Conservation (phyloP, 1,140 invertebrate species). For the Dreissena rostriformis region DNA sequence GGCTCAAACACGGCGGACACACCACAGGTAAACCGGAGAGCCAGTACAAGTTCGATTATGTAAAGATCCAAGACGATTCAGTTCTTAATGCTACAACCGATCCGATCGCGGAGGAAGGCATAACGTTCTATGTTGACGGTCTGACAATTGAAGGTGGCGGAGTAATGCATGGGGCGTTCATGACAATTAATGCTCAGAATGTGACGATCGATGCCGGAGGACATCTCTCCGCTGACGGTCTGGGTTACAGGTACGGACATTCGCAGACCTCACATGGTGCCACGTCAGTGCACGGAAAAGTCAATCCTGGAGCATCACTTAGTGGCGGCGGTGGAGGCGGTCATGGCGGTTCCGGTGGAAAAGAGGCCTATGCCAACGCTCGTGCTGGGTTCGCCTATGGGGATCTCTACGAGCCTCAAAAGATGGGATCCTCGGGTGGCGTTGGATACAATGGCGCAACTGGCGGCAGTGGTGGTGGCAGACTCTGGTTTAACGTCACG, state of each 20-base stretch:
- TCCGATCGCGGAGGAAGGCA: slow-evolving; percentile 70
- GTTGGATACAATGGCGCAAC: slow-evolving; percentile 41
- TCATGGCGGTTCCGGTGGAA: slow-evolving; percentile 70
- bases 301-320: slow-evolving; percentile 66
- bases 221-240: slow-evolving; percentile 63
- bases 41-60: slow-evolving; percentile 63
- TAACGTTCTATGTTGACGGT: slow-evolving; percentile 60
- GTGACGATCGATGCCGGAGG: slow-evolving; percentile 71
- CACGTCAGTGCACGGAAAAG: slow-evolving; percentile 64
- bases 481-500: slow-evolving; percentile 75
- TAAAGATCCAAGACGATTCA: slow-evolving; percentile 72
- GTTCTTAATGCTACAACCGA: slow-evolving; percentile 68
- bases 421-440: slow-evolving; percentile 69
- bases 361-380: slow-evolving; percentile 13
- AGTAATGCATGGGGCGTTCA: slow-evolving; percentile 65
- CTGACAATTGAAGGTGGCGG: slow-evolving; percentile 73
- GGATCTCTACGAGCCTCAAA: slow-evolving; percentile 69
- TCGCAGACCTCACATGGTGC: slow-evolving; percentile 58
- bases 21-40: slow-evolving; percentile 58
- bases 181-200: slow-evolving; percentile 66
- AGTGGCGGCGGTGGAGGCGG: slow-evolving; percentile 61
- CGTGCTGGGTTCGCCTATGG: slow-evolving; percentile 69
- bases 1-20: slow-evolving; percentile 73
- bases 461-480: slow-evolving; percentile 71
- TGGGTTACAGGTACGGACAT: slow-evolving; percentile 68